These are phyloP conservation scores for Macrotus californicus DNA, from an alignment of 2,113 vertebrate species.

Conservation along the genomic window DNA sequence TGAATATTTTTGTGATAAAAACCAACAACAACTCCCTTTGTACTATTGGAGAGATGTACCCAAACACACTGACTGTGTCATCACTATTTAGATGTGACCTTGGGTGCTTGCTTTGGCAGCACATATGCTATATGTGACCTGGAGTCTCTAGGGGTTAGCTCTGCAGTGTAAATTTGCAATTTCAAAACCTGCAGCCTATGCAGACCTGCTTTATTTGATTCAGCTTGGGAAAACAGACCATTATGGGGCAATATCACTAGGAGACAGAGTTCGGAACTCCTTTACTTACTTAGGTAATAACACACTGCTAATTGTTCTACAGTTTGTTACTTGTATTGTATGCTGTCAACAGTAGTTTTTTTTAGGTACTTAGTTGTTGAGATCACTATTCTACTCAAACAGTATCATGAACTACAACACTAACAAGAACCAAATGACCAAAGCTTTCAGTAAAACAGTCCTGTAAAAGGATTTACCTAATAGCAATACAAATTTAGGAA, in stretches of 20 bases:
- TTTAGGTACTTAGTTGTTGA: neutral
- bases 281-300: slow-evolving; percentile 23
- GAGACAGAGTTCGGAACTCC: neutral
- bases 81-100: slow-evolving; percentile 73
- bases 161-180: slow-evolving; percentile 52
- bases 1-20: slow-evolving; percentile 44
- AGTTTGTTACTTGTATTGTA: neutral
- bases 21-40: slow-evolving; percentile 59
- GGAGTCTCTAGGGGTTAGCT: slow-evolving; percentile 32
- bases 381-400: slow-evolving; percentile 5
- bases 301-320: slow-evolving; percentile 18
- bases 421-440: neutral
- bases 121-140: slow-evolving; percentile 44
- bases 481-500: neutral
- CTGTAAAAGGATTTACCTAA: neutral
- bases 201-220: slow-evolving; percentile 41
- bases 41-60: slow-evolving; percentile 67
- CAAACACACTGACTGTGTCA: slow-evolving; percentile 65
- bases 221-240: neutral
- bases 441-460: neutral
- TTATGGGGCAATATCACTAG: slow-evolving; percentile 29
- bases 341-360: neutral
- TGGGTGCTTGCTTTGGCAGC: neutral
- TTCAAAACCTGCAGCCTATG: slow-evolving; percentile 49
- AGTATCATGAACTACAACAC: neutral